Evolutionary conservation across 1,140 invertebrate genomes (phyloP).

Genomic region (Belonocnema kinseyi): DNA sequence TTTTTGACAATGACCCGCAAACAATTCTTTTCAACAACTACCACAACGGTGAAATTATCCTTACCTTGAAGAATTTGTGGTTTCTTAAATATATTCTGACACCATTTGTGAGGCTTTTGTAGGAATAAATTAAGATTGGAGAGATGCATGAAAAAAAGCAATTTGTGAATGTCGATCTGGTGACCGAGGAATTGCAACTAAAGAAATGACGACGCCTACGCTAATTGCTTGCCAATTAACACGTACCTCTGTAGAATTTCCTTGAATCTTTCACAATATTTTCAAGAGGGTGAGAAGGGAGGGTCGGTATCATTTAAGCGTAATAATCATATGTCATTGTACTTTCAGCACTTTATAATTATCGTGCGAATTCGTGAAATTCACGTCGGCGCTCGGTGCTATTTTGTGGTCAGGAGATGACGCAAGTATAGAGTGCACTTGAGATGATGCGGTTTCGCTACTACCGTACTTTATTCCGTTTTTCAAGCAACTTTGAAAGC

Average conservation of each 20-base stretch:
- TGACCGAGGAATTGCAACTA: slow-evolving; percentile 20
- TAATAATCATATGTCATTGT: slow-evolving; percentile 58
- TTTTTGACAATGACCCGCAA: too few relatives aligned
- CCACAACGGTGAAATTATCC: too few relatives aligned
- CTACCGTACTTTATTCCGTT: slow-evolving; percentile 1
- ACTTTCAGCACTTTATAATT: slow-evolving; percentile 52
- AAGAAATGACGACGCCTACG: slow-evolving; percentile 18
- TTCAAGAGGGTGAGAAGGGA: slow-evolving; percentile 34
- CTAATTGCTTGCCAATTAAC: slow-evolving; percentile 56
- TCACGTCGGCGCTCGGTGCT: slow-evolving; percentile 49
- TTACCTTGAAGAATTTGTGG: too few relatives aligned
- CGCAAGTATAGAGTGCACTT: slow-evolving; percentile 55
- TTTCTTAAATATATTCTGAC: too few relatives aligned
- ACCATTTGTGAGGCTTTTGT: background rate
- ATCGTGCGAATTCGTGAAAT: slow-evolving; percentile 60
- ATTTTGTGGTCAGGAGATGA: slow-evolving; percentile 52
- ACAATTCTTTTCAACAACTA: too few relatives aligned
- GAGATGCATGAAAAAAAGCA: background rate
- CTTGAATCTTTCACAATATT: slow-evolving; percentile 46
- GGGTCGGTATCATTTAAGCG: slow-evolving; percentile 54
- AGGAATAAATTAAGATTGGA: background rate
- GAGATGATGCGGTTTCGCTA: slow-evolving; percentile 49
- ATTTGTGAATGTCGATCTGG: background rate
- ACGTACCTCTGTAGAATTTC: slow-evolving; percentile 52
- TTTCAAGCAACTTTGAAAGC: background rate